Conservation (phyloP, 2,797 vertebrate genomes). For the Syngnathus rostellatus region DNA sequence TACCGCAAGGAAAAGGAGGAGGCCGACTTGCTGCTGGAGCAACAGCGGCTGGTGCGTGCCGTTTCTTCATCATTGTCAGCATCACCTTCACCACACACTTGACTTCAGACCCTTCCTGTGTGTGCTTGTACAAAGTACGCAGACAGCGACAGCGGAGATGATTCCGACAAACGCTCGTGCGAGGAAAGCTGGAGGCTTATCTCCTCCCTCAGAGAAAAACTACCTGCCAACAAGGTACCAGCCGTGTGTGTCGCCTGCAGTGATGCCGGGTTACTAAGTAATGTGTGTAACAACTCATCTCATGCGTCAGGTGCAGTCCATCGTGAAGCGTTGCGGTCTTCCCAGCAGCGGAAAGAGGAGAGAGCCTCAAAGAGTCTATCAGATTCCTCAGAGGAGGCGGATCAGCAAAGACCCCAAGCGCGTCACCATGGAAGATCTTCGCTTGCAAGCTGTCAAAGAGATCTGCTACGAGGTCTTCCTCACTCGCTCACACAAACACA, state of each 20-base stretch:
- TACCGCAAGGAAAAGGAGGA: constrained; percentile 85
- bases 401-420: constrained; percentile 78
- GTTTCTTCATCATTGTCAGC: background rate
- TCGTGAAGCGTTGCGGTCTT: constrained; percentile 81
- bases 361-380: constrained; percentile 79
- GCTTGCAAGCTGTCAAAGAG: constrained; percentile 87
- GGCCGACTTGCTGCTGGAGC: constrained; percentile 80
- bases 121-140: constrained; percentile 65
- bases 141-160: constrained; percentile 83
- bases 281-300: no score
- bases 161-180: constrained; percentile 86
- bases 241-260: background rate
- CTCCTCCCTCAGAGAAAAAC: constrained; percentile 80
- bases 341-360: constrained; percentile 83
- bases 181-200: constrained; percentile 89
- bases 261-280: no score
- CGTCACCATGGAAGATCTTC: constrained; percentile 78
- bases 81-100: background rate
- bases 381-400: constrained; percentile 82
- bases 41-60: constrained; percentile 77
- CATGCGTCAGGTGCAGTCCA: constrained; percentile 60
- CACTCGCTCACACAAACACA: background rate
- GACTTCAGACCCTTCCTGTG: constrained; percentile 11
- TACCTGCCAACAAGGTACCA: constrained; percentile 75
- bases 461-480: constrained; percentile 80